Percentiles rank a stretch among this genome's conserved stretches.
Conservation (phyloP, 2,113 vertebrate genomes). For the Ellobius talpinus region DNA sequence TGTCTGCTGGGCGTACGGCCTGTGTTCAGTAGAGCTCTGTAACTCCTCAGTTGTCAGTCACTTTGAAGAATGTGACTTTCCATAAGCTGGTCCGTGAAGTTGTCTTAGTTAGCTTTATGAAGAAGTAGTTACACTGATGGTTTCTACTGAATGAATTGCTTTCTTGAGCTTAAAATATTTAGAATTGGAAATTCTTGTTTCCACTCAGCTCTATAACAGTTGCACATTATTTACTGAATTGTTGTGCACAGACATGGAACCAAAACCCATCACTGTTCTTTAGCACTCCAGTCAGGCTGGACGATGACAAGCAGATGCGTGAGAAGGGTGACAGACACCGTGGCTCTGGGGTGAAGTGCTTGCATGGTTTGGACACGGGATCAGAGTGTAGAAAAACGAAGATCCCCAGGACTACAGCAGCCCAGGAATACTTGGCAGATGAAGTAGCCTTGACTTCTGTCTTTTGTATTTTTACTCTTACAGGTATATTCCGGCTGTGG, state of each 20-base stretch:
- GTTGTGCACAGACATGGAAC: background rate
- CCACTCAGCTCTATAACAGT: background rate
- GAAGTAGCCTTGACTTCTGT: background rate
- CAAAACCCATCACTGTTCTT: background rate
- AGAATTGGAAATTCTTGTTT: conserved; percentile 37
- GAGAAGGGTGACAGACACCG: background rate
- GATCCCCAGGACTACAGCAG: too few species aligned
- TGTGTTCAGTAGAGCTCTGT: background rate
- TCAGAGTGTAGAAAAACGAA: background rate
- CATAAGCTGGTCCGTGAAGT: background rate
- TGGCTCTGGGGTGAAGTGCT: background rate
- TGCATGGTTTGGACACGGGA: too few species aligned
- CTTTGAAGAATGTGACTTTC: conserved; percentile 19
- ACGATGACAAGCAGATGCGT: background rate
- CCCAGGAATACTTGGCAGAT: background rate
- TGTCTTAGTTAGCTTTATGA: background rate
- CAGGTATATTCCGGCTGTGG: conserved; percentile 98
- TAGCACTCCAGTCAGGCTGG: background rate
- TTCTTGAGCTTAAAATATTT: conserved; percentile 5
- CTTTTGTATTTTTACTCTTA: background rate
- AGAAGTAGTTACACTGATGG: background rate
- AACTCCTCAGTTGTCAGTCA: background rate
- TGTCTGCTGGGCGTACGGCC: background rate
- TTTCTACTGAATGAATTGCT: conserved; percentile 36
- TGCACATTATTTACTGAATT: background rate